Conservation (phyloP, 1,140 invertebrate genomes). For the Xylocopa sonorina region DNA sequence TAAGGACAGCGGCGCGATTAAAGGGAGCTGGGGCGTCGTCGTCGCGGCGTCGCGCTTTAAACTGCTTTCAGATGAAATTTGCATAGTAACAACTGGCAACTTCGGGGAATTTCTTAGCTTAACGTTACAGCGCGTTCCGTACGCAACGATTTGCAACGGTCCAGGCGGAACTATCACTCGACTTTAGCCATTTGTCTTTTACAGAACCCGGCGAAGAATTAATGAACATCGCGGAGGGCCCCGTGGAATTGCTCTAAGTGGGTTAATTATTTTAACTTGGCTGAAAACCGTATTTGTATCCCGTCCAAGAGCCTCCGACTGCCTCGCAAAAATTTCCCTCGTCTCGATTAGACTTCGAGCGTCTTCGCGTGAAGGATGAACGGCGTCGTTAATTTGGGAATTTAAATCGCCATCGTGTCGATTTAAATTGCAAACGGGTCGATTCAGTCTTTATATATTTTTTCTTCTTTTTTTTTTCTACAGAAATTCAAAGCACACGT, state of each 20-base stretch:
- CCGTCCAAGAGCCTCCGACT: not conserved
- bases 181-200: constrained; percentile 51
- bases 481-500: not conserved
- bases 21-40: constrained; percentile 25
- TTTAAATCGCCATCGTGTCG: not conserved
- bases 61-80: constrained; percentile 44
- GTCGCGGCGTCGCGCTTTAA: constrained; percentile 35
- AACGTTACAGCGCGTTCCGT: not conserved
- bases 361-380: no score
- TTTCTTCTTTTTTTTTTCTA: not conserved
- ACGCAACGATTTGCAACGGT: constrained; percentile 32
- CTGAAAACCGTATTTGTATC: not conserved
- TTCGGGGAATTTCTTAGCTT: constrained; percentile 38
- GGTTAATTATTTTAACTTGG: constrained; percentile 37
- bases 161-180: constrained; percentile 7
- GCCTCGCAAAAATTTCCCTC: not conserved
- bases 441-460: not conserved
- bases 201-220: constrained; percentile 37
- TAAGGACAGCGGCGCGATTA: constrained; percentile 50
- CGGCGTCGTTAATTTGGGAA: constrained; percentile 4
- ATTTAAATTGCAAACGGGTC: no score
- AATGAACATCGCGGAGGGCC: constrained; percentile 40
- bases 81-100: constrained; percentile 39
- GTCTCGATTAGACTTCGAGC: not conserved
- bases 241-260: constrained; percentile 18